phyloP scores from a whole-genome alignment of 2,113 vertebrate species.

The Heteronetta atricapilla region DNA sequence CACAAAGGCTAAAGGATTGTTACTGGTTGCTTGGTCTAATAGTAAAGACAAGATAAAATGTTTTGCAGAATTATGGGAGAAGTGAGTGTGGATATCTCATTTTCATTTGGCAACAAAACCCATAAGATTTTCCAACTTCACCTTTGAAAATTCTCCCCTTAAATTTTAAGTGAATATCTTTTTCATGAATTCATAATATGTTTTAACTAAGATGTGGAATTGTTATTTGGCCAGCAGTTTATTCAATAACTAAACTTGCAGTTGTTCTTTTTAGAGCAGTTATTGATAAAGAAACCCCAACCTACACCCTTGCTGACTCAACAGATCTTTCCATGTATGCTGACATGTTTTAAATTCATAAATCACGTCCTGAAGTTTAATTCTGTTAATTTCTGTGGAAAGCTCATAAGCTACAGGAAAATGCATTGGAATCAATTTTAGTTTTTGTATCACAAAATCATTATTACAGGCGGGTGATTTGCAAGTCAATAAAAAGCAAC shows the following conservation, averaged over 20 bases:
- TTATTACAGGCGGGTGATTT: conserved; percentile 24
- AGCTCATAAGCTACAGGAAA: neutral
- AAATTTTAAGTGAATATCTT: neutral
- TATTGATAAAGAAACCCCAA: neutral
- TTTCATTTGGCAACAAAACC: neutral
- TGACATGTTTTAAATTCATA: neutral
- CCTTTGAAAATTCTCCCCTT: neutral
- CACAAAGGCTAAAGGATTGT: neutral
- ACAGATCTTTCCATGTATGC: neutral
- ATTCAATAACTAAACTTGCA: neutral
- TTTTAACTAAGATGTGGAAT: neutral
- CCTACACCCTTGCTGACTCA: neutral
- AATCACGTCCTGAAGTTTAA: neutral
- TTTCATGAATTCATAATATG: neutral
- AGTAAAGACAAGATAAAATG: neutral
- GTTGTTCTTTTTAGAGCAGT: neutral
- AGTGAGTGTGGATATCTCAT: neutral
- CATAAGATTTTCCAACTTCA: neutral
- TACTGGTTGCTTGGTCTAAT: neutral
- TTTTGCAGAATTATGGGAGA: neutral
- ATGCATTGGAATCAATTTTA: neutral
- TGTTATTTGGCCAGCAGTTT: neutral
- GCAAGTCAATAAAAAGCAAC: neutral
- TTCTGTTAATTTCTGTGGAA: neutral
- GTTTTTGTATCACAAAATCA: neutral